Conservation (phyloP, 2,113 vertebrate species). For the Oncorhynchus keta region DNA sequence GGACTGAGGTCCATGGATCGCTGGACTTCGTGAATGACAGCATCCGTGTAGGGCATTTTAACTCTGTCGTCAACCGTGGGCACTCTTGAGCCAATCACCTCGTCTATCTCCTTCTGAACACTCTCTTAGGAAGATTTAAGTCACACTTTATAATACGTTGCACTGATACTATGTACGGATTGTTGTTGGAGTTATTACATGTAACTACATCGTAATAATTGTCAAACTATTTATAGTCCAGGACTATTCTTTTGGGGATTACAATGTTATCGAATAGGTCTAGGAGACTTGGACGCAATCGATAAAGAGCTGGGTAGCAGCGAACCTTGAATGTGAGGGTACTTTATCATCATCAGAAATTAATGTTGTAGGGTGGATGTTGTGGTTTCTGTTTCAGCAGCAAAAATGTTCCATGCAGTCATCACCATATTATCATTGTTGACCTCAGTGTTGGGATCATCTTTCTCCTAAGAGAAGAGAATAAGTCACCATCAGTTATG, state of each 20-base stretch:
- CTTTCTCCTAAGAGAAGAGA: slow-evolving; percentile 53
- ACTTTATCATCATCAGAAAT: slow-evolving; percentile 68
- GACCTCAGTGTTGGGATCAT: slow-evolving; percentile 49
- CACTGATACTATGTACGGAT: background rate
- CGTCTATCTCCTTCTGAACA: slow-evolving; percentile 73
- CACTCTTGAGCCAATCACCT: slow-evolving; percentile 62
- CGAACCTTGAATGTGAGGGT: slow-evolving; percentile 66
- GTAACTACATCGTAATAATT: too few relatives aligned
- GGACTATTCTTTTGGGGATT: too few relatives aligned
- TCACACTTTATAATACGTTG: background rate
- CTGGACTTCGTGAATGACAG: slow-evolving; percentile 72
- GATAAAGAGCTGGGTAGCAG: background rate
- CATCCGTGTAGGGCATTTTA: slow-evolving; percentile 75
- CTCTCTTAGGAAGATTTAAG: slow-evolving; percentile 55
- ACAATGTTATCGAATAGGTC: too few relatives aligned
- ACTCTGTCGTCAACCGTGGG: slow-evolving; percentile 66
- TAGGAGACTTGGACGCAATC: background rate
- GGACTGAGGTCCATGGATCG: slow-evolving; percentile 58
- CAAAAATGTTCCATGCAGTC: slow-evolving; percentile 55
- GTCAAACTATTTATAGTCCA: too few relatives aligned
- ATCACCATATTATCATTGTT: slow-evolving; percentile 42
- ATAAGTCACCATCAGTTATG: background rate
- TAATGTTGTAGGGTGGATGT: slow-evolving; percentile 61
- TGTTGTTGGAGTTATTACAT: too few relatives aligned
- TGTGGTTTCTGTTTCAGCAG: slow-evolving; percentile 67